Conservation (phyloP, 1,140 invertebrate genomes). For the Lasaia peninsularis region DNA sequence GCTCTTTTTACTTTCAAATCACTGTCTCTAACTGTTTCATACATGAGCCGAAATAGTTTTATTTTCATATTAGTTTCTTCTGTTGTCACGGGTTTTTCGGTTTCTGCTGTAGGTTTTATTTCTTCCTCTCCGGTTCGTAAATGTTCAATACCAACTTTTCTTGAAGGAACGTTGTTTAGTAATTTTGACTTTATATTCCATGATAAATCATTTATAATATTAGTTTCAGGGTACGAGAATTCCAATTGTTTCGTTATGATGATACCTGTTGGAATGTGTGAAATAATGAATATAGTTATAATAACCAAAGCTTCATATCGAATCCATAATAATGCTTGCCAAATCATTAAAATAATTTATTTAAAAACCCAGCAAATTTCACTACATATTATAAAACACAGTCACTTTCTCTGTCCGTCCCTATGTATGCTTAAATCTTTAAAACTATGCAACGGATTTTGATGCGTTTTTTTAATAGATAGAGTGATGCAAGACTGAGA, state of each 20-base stretch:
- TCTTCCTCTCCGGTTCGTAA: not conserved
- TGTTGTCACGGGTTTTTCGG: not conserved
- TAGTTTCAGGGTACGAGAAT: conserved; percentile 15
- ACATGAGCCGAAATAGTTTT: conserved; percentile 56
- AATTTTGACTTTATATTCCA: conserved; percentile 36
- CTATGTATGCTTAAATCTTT: too few relatives aligned
- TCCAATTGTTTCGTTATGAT: not conserved
- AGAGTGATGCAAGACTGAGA: too few relatives aligned
- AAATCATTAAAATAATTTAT: too few relatives aligned
- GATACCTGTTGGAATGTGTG: too few relatives aligned
- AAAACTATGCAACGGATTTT: too few relatives aligned
- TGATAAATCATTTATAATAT: conserved; percentile 39
- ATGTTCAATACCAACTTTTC: conserved; percentile 26
- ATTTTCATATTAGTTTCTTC: conserved; percentile 52
- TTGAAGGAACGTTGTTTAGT: conserved; percentile 4
- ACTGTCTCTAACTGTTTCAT: conserved; percentile 51
- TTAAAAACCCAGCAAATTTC: too few relatives aligned
- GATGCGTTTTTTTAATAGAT: too few relatives aligned
- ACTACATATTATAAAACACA: too few relatives aligned
- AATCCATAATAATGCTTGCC: too few relatives aligned
- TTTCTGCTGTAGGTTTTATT: not conserved
- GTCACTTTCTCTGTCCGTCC: too few relatives aligned
- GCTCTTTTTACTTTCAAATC: conserved; percentile 49
- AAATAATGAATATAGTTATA: not conserved
- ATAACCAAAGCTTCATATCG: too few relatives aligned